Percentiles rank a stretch among this genome's conserved stretches.
Evolutionary conservation across 2,797 vertebrate genomes (phyloP).

Genomic region (Falco biarmicus): DNA sequence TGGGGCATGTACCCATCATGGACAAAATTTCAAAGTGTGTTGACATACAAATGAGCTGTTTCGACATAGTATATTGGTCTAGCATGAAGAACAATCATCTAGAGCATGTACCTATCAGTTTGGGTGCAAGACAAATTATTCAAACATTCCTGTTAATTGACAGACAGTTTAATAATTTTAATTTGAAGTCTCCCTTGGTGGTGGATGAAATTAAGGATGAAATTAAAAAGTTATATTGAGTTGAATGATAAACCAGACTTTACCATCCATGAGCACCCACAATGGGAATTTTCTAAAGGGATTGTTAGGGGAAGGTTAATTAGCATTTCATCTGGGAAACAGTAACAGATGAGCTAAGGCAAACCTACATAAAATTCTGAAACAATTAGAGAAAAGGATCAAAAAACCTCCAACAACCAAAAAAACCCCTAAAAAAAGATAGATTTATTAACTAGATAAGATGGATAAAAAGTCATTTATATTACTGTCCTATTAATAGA

Average conservation of each 20-base stretch:
- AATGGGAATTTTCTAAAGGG: slow-evolving; percentile 61
- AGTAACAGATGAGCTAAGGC: slow-evolving; percentile 45
- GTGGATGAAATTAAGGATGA: slow-evolving; percentile 64
- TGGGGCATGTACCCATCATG: neutral
- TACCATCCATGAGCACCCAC: slow-evolving; percentile 30
- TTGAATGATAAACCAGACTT: slow-evolving; percentile 63
- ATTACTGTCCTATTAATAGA: neutral
- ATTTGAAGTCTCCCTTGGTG: slow-evolving; percentile 51
- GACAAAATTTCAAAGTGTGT: neutral
- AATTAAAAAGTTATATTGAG: slow-evolving; percentile 70
- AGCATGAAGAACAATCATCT: neutral
- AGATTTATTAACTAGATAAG: neutral
- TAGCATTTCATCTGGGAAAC: slow-evolving; percentile 55
- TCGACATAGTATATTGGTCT: neutral
- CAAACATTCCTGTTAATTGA: slow-evolving; percentile 51
- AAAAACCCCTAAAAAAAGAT: neutral
- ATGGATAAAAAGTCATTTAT: neutral
- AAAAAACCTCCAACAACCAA: neutral
- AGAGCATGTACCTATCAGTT: neutral
- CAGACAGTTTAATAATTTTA: slow-evolving; percentile 64
- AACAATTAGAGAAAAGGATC: slow-evolving; percentile 49
- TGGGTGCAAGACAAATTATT: slow-evolving; percentile 41
- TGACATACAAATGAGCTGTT: neutral
- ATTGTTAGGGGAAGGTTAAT: slow-evolving; percentile 67
- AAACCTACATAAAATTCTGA: slow-evolving; percentile 44